phyloP scores from a whole-genome alignment of 2,113 vertebrate species.

The Coturnix japonica region DNA sequence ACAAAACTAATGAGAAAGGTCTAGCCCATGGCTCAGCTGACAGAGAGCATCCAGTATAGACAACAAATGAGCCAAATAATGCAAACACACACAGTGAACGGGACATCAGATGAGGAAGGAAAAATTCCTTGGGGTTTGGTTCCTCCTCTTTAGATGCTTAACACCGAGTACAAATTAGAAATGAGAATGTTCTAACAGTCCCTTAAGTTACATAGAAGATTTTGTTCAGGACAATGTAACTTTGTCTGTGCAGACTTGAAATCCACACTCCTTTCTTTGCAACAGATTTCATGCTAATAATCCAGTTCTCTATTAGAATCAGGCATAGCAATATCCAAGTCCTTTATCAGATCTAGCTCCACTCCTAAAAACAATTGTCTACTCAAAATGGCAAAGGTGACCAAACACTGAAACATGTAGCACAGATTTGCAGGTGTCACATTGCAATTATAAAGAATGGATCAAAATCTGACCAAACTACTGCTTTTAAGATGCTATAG shows the following conservation, averaged over 20 bases:
- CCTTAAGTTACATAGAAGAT: neutral
- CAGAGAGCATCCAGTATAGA: neutral
- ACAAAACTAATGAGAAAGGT: neutral
- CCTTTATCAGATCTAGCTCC: constrained; percentile 63
- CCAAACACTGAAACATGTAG: neutral
- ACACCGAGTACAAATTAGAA: neutral
- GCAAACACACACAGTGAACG: neutral
- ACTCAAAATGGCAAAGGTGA: neutral
- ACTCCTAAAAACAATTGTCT: neutral
- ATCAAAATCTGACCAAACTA: neutral
- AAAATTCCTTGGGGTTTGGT: neutral
- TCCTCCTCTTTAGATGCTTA: neutral
- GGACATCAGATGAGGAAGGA: neutral
- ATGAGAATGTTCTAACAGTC: neutral
- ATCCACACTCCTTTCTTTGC: neutral
- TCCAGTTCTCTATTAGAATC: neutral
- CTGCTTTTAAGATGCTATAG: neutral
- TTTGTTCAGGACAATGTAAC: neutral
- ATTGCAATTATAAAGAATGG: neutral
- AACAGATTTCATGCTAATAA: neutral
- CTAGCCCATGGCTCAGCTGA: neutral
- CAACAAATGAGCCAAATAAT: neutral
- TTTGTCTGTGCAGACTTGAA: neutral
- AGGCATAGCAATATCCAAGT: neutral
- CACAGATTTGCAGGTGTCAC: constrained; percentile 1